A percentile compares a stretch with the other conserved stretches of the same genome.
These are phyloP conservation scores for Pristionchus entomophagus DNA, from an alignment of 2,888 invertebrate species.

Conservation along the genomic window DNA sequence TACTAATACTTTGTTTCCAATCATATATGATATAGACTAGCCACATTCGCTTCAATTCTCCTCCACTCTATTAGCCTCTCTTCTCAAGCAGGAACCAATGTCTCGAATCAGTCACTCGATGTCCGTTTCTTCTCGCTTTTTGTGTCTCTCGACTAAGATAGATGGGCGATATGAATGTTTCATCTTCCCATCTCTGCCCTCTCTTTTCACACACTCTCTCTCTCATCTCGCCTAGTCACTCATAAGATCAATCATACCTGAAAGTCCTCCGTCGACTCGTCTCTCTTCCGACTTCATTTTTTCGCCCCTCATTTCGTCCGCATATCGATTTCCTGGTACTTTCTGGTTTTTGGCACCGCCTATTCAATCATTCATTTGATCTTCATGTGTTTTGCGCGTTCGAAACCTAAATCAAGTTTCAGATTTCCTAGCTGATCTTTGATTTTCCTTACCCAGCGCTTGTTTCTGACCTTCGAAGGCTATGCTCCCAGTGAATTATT, in stretches of 20 bases:
- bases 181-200: background rate
- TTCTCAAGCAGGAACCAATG: no score
- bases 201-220: background rate
- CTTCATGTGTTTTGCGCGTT: background rate
- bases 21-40: no score
- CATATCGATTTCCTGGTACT: background rate
- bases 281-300: background rate
- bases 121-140: background rate
- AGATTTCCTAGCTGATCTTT: background rate
- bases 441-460: background rate
- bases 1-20: background rate
- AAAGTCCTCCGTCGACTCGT: background rate
- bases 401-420: background rate
- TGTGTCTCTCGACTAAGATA: background rate
- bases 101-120: no score
- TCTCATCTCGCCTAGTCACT: background rate
- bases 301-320: background rate
- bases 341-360: no score
- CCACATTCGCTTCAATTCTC: no score
- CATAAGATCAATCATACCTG: constrained; percentile 36
- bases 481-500: no score
- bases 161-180: background rate
- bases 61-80: no score
- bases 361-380: background rate
- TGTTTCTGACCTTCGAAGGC: background rate